Evolutionary conservation across 1,140 invertebrate genomes (phyloP).

Genomic region (Trachymyrmex cornetzi): DNA sequence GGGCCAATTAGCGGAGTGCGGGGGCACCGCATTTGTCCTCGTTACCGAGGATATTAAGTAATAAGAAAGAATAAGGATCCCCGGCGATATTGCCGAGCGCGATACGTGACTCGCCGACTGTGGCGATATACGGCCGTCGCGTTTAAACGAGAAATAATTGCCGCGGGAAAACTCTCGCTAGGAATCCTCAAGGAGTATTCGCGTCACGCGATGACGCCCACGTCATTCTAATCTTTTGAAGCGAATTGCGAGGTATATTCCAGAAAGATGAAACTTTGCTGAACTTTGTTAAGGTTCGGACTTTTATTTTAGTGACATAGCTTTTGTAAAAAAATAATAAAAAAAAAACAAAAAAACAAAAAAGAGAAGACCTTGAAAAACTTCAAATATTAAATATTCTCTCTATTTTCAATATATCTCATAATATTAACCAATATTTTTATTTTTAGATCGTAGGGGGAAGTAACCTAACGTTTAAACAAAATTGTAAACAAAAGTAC

Average conservation of each 20-base stretch:
- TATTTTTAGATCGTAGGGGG: no score
- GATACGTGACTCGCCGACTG: slow-evolving; percentile 68
- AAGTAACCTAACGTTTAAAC: no score
- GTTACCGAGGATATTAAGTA: slow-evolving; percentile 73
- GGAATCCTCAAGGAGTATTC: slow-evolving; percentile 42
- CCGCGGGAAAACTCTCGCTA: slow-evolving; percentile 60
- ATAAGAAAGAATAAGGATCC: slow-evolving; percentile 76
- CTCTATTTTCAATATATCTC: background rate
- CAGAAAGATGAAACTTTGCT: background rate
- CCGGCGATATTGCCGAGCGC: slow-evolving; percentile 69
- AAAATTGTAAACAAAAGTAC: no score
- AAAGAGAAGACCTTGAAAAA: background rate
- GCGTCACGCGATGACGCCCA: slow-evolving; percentile 48
- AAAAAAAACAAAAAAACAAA: background rate
- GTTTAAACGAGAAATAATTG: slow-evolving; percentile 72
- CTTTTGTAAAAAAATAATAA: background rate
- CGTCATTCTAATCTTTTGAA: slow-evolving; percentile 5
- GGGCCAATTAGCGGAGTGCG: slow-evolving; percentile 61
- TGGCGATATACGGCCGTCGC: slow-evolving; percentile 60
- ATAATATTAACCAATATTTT: no score
- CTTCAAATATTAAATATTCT: background rate
- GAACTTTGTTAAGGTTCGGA: background rate
- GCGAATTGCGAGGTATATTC: background rate
- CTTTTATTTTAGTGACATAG: background rate
- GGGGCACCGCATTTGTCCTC: slow-evolving; percentile 69